Evolutionary conservation across 2,888 invertebrate species (phyloP).

Genomic region (Caenorhabditis doughertyi): DNA sequence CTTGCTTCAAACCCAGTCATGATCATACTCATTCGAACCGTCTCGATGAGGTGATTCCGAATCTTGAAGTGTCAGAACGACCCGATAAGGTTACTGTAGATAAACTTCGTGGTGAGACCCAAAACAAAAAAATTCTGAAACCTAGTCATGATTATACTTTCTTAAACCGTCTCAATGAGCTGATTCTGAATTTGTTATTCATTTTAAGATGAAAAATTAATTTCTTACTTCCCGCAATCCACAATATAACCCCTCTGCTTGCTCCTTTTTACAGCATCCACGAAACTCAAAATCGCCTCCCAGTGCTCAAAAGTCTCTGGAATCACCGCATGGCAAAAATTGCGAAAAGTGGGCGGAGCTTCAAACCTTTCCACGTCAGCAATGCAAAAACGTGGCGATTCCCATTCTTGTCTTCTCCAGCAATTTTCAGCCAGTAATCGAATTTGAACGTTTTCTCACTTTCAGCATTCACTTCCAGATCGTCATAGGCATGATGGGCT

Average conservation of each 20-base stretch:
- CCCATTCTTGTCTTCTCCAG: neutral
- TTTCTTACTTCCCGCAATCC: constrained; percentile 37
- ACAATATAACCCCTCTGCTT: constrained; percentile 28
- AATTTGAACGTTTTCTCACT: neutral
- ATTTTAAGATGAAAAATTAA: neutral
- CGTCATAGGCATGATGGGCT: constrained; percentile 1
- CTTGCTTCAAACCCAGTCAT: neutral
- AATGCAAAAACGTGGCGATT: constrained; percentile 13
- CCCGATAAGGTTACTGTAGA: neutral
- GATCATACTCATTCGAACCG: neutral
- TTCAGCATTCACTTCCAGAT: neutral
- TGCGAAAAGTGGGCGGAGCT: constrained; percentile 2
- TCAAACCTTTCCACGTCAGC: constrained; percentile 19
- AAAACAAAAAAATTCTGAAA: neutral
- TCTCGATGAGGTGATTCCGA: neutral
- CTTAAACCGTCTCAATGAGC: neutral
- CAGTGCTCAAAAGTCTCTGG: constrained; percentile 46
- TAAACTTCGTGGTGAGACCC: too few relatives aligned
- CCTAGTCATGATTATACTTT: neutral
- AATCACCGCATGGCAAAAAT: neutral
- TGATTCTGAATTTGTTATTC: neutral
- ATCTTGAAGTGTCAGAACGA: neutral
- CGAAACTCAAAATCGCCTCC: constrained; percentile 45
- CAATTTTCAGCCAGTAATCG: constrained; percentile 30
- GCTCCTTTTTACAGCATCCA: constrained; percentile 20